Evolutionary conservation across 1,140 invertebrate genomes (phyloP), one percentile per base, ranked within the genome.

Genomic region (Listronotus oregonensis): DNA sequence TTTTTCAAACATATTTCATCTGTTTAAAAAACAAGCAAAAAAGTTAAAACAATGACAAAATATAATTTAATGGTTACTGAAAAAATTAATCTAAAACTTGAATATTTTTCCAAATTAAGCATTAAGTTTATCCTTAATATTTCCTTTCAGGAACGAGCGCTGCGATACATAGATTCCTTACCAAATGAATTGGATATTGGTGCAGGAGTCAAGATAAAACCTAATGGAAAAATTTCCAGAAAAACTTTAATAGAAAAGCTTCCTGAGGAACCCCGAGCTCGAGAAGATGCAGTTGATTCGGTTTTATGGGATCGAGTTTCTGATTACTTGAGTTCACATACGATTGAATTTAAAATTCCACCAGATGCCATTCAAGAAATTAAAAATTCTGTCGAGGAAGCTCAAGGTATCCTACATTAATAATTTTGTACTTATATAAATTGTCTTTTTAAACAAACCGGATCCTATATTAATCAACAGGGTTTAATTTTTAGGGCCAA

Each of bases 241-340:
- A n/a, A 80, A 82, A 63, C 80, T 82, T 2, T 75, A 81, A 43
- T 78, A 76, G 62, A 79, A 77, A 64, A 77, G 15, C 78, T 92
- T 54, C 85, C 90, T 18, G 82, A 85, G 10, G 88, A 92, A 71
- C 81, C 83, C 14, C 85, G 87, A 69, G 87, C 87, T 12, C 85
- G 89, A 63, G 90, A 93, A 78, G 82, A 86, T n/a, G 86, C 88
- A 54, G 84, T 93, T 5, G 89, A 93, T 69, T 85, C 86, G n/a
- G 84, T 90, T 51, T 80, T 93, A 31, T 79, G 90, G 17, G 90
- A 93, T 70, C 85, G 87, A 44, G 84, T 90, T 32, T 85, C 87
- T 60, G 85, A 87, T 62, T 92, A 91, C 83, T 82, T 93, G 50
- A 86, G 89, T 66, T 89, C 87, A 55, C 90, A 91, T 78, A 90